Conservation (phyloP, 2,888 invertebrate genomes). For the Coenonympha glycerion region DNA sequence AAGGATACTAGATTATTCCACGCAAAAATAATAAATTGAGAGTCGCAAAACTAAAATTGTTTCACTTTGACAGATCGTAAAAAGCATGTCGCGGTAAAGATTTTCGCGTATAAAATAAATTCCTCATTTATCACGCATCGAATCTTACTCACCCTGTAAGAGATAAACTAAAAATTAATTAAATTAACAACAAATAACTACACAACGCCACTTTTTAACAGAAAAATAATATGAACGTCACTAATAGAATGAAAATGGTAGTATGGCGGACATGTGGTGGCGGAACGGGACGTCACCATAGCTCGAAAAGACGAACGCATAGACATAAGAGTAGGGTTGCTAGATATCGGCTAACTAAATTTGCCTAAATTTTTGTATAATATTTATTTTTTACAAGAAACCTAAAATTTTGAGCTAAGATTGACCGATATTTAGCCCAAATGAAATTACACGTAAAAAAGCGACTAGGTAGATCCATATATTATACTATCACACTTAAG, state of each 20-base stretch:
- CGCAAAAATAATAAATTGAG: constrained; percentile 14
- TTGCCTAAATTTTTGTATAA: no score
- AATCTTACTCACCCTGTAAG: constrained; percentile 56
- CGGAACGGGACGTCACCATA: no score
- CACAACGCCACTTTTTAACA: constrained; percentile 61
- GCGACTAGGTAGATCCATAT: no score
- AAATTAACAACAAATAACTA: constrained; percentile 67
- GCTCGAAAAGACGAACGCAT: no score
- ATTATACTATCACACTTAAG: no score
- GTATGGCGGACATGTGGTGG: constrained; percentile 74
- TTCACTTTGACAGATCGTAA: constrained; percentile 64
- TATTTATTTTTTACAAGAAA: no score
- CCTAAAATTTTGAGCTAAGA: no score
- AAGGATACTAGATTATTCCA: background rate
- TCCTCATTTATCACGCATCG: constrained; percentile 33
- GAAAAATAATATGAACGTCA: constrained; percentile 70
- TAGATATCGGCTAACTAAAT: no score
- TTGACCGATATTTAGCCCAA: no score
- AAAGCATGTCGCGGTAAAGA: constrained; percentile 62
- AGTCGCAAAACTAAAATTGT: constrained; percentile 46
- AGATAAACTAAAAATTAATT: constrained; percentile 63
- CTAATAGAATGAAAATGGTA: constrained; percentile 65
- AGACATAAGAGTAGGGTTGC: no score
- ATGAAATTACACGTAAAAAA: no score
- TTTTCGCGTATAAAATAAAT: constrained; percentile 47